phyloP scores from a whole-genome alignment of 2,113 vertebrate genomes.

The Pterocles burchelli region DNA sequence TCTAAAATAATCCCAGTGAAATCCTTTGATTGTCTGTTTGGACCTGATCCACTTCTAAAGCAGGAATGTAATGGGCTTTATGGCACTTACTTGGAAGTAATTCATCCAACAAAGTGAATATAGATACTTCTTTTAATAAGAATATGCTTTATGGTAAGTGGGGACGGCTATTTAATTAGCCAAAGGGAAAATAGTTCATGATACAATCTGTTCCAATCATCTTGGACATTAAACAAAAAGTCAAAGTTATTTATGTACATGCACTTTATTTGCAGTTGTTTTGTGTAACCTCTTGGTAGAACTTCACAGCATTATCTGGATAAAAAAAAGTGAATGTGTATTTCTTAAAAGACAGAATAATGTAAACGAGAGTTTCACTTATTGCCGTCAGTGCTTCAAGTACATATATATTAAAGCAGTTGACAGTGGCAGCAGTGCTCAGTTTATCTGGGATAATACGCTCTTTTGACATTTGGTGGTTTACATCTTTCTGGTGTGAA shows the following conservation, averaged over 20 bases:
- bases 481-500: conserved; percentile 64
- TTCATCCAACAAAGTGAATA: conserved; percentile 90
- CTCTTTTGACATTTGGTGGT: conserved; percentile 36
- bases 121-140: conserved; percentile 95
- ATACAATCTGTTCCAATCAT: conserved; percentile 86
- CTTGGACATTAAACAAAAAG: conserved; percentile 83
- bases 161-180: conserved; percentile 93
- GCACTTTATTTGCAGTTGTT: conserved; percentile 78
- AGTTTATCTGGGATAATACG: conserved; percentile 44
- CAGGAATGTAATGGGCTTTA: conserved; percentile 92
- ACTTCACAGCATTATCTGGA: conserved; percentile 66
- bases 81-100: conserved; percentile 93
- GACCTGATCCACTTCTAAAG: conserved; percentile 92
- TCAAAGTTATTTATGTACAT: conserved; percentile 77
- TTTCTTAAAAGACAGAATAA: conserved; percentile 58
- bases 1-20: conserved; percentile 96
- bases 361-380: conserved; percentile 64
- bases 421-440: conserved; percentile 39
- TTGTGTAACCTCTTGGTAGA: conserved; percentile 73
- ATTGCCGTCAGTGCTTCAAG: conserved; percentile 57
- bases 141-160: conserved; percentile 90
- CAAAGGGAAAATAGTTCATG: conserved; percentile 84
- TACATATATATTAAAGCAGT: conserved; percentile 31
- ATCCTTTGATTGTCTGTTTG: conserved; percentile 99
- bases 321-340: conserved; percentile 29